Conservation (phyloP, 2,113 vertebrate genomes). For the Candoia aspera region DNA sequence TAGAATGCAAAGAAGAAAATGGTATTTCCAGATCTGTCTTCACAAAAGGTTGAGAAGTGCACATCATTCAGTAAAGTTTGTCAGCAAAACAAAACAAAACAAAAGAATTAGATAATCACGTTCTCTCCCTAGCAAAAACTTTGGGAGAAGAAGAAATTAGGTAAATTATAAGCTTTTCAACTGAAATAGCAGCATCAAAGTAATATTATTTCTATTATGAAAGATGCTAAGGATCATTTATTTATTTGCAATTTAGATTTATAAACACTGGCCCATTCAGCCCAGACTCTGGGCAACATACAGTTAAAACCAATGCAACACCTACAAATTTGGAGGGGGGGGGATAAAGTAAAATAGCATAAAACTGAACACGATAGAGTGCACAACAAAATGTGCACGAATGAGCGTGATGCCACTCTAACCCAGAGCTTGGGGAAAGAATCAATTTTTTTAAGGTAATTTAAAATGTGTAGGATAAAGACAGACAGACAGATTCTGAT, state of each 20-base stretch:
- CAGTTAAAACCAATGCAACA: background rate
- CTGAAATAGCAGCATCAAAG: background rate
- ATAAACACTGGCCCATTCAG: background rate
- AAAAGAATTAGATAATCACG: background rate
- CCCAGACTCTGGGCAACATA: background rate
- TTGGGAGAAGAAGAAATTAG: background rate
- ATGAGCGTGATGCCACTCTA: background rate
- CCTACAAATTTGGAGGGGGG: background rate
- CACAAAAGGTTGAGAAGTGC: background rate
- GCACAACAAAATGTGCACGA: background rate
- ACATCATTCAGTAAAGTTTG: background rate
- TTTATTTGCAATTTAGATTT: background rate
- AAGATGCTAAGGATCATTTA: background rate
- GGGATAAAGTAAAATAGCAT: background rate
- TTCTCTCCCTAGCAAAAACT: background rate
- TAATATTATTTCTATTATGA: background rate
- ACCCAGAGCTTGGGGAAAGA: background rate
- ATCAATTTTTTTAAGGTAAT: background rate
- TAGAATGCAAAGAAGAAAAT: background rate
- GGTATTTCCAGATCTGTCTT: background rate
- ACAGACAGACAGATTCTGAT: background rate
- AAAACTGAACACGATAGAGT: background rate
- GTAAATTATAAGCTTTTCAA: background rate
- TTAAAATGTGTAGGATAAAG: background rate
- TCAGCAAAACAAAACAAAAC: background rate